Evolutionary conservation across 2,888 invertebrate species (phyloP).

Genomic region (Diarsia mendica): DNA sequence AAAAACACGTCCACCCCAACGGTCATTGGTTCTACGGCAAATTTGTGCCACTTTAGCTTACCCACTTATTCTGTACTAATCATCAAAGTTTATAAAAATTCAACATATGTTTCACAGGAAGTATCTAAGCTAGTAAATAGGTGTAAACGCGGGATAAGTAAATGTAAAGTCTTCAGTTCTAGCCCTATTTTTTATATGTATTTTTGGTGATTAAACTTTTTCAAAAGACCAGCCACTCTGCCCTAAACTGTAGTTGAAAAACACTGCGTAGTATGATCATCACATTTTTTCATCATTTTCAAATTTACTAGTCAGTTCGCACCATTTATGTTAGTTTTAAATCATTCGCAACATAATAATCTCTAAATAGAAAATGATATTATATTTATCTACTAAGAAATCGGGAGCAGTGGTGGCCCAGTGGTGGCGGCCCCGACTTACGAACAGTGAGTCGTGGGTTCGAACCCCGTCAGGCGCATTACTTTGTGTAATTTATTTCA

Average conservation of each 20-base stretch:
- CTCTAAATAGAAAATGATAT: constrained; percentile 23
- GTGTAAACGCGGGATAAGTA: not conserved
- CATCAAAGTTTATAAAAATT: not conserved
- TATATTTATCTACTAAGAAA: constrained; percentile 6
- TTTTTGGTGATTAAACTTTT: not conserved
- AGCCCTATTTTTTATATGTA: too few species aligned
- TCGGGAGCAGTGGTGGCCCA: too few species aligned
- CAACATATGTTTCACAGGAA: not conserved
- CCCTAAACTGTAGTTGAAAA: constrained; percentile 6
- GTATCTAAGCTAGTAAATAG: not conserved
- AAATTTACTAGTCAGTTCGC: constrained; percentile 55
- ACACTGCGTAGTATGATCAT: not conserved
- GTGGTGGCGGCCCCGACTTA: too few species aligned
- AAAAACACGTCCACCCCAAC: too few species aligned
- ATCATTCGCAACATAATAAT: constrained; percentile 29
- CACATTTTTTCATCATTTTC: constrained; percentile 11
- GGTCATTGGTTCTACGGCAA: too few species aligned
- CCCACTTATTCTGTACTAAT: too few species aligned
- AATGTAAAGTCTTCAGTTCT: not conserved
- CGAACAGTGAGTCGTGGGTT: too few species aligned
- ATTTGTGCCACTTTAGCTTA: too few species aligned
- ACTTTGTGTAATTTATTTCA: too few species aligned
- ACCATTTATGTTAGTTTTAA: constrained; percentile 37
- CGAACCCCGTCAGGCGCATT: too few species aligned
- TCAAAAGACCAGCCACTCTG: constrained; percentile 1